Base-by-base conservation (phyloP, 2,888 invertebrate species). In the Chymomyza amoena region DNA sequence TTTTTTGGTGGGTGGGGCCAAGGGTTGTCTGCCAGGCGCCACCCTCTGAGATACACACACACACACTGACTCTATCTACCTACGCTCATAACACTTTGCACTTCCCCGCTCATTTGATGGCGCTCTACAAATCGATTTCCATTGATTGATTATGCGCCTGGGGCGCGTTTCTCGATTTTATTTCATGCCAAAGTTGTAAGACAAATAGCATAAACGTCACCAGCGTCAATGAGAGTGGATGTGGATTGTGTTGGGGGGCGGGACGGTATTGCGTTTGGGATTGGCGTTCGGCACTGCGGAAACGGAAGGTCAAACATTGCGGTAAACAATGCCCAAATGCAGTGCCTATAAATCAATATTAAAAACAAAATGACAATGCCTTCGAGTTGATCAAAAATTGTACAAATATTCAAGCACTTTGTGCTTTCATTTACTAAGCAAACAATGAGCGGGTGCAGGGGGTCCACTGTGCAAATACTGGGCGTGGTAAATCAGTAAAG, bases 91-190 rank as follows among this genome's bases (percentile, higher is more conserved):
- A 45, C 39, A 45, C 39, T 45, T 45, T 45, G 39, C 39, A 16
- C 39, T 6, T 16, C 39, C 39, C 51, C 52, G 64, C 56, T 64
- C 61, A 45, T 68, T 66, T 85, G 86, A 78, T 80, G 76, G 74
- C 68, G 73, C 69, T 70, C 69, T 69, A 71, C 75, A 79, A 86
- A 83, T 83, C 82, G 87, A 83, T 83, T 84, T 82, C 65, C 87
- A 84, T 83, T 83, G 82, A 87, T 84, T 83, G 85, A 83, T 87
- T 84, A 84, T 77, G 81, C 75, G 79, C 76, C 70, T 72, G 76
- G 76, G 70, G 18, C 57, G 25, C 57, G 52, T 18, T 18, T 18
- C 16, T 54, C 52, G 7, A 54, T 54, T 54, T 54, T 45, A 45
- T 45, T 45, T 45, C 39, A 45, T 15, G 28, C 57, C 57, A 15